Base-by-base conservation (phyloP, 1,140 invertebrate species). In the Micrasema longulum region DNA sequence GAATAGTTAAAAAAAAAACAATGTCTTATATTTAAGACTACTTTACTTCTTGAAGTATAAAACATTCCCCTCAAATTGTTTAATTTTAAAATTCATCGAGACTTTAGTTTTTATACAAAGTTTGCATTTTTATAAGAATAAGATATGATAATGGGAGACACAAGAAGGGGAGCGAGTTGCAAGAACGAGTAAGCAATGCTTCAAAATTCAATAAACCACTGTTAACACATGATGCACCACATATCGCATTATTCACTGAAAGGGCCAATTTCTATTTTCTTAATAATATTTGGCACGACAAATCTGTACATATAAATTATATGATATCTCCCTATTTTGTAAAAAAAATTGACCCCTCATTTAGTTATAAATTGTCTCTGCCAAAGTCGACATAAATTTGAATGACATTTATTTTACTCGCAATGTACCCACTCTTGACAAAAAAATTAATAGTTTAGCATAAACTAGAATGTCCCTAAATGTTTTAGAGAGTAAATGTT, bases 401-500 rank as follows among this genome's bases (percentile, higher is more conserved):
- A 20, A 48, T 11, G 10, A 48, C 9, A 9, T 20, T 22, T 22
- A 22, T 48, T 48, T 16, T 7, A 18, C 16, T 48, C 47, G 50
- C 36, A 60, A 60, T 60, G 14, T 60, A 60, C 31, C 10, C 26
- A 55, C 7, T 14, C 14, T 4, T 4, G 26, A 31, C 7, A 31
- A 31, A 7, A 31, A 31, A 31, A n/a, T 2, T 4, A 31, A 31
- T 31, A 31, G 7, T 31, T 31, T 2, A 31, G 7, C 26, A 7
- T 31, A 31, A 31, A 7, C 12, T 60, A 60, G 55, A 64, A 47
- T 47, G 60, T 45, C 60, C 41, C 43, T 47, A 45, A 63, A 41
- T 36, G 43, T 64, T 64, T 64, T 64, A 64, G 41, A 11, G 45
- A 64, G 31, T 63, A 45, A 63, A 31, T 31, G 26, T 47, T 62